Evolutionary conservation across 2,888 invertebrate species (phyloP).

Genomic region (Pocota personata): DNA sequence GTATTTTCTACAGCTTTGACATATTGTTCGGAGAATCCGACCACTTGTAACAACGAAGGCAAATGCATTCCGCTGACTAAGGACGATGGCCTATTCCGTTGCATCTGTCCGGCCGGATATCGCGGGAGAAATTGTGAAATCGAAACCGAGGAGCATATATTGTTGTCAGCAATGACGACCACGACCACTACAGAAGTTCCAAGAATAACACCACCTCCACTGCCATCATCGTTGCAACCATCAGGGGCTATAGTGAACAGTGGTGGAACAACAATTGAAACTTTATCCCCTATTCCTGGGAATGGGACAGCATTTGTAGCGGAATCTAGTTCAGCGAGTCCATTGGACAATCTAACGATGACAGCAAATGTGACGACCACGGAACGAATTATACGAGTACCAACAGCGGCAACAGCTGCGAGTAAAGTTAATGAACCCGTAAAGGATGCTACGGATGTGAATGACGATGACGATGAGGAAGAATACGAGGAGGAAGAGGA

Average conservation of each 20-base stretch:
- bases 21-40: constrained; percentile 91
- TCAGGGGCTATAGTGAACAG: neutral
- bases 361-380: constrained; percentile 11
- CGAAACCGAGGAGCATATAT: constrained; percentile 79
- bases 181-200: constrained; percentile 79
- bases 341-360: constrained; percentile 32
- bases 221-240: neutral
- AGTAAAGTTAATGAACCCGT: constrained; percentile 53
- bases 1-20: constrained; percentile 86
- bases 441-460: constrained; percentile 33
- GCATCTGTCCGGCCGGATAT: constrained; percentile 89
- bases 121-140: constrained; percentile 91
- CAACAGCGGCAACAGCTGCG: constrained; percentile 31
- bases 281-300: constrained; percentile 11
- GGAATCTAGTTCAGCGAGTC: constrained; percentile 39
- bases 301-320: constrained; percentile 16
- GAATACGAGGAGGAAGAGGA: constrained; percentile 26
- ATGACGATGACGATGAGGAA: constrained; percentile 3
- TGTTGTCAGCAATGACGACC: constrained; percentile 54
- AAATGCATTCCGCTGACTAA: constrained; percentile 91
- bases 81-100: constrained; percentile 90
- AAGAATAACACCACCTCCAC: constrained; percentile 79
- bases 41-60: constrained; percentile 90
- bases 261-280: constrained; percentile 28
- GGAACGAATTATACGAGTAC: constrained; percentile 9